Conservation (phyloP, 2,113 vertebrate genomes). For the Dasyprocta punctata region DNA sequence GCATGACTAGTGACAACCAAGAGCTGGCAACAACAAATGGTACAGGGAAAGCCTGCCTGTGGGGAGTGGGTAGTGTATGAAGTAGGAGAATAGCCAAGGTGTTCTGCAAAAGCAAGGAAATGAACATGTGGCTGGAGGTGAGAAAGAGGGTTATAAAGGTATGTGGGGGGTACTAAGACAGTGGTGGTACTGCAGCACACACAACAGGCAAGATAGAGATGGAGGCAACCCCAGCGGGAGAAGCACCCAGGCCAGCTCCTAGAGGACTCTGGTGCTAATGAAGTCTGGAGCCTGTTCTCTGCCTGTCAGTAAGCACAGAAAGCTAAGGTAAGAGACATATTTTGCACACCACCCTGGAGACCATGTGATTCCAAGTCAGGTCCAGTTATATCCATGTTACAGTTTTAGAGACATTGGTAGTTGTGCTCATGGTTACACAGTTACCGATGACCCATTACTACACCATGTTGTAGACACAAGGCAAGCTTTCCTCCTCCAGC, state of each 20-base stretch:
- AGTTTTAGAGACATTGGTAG: background rate
- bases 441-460: background rate
- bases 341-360: background rate
- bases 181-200: background rate
- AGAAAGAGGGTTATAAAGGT: accelerated
- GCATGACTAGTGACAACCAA: background rate
- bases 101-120: background rate
- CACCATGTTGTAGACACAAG: background rate
- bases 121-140: background rate
- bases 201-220: background rate
- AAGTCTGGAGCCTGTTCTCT: background rate
- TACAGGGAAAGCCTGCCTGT: background rate
- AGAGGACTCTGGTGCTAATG: background rate
- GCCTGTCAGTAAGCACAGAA: background rate
- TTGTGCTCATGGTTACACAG: background rate
- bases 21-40: background rate
- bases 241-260: background rate
- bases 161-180: too few relatives aligned
- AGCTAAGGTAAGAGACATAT: background rate
- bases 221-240: background rate
- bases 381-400: too few relatives aligned
- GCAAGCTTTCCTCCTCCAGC: background rate
- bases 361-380: background rate
- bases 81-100: background rate
- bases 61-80: background rate